A percentile compares a stretch with the other conserved stretches of the same genome.
These are phyloP conservation scores for Eulithis testata DNA, from an alignment of 2,888 invertebrate species.

Conservation along the genomic window DNA sequence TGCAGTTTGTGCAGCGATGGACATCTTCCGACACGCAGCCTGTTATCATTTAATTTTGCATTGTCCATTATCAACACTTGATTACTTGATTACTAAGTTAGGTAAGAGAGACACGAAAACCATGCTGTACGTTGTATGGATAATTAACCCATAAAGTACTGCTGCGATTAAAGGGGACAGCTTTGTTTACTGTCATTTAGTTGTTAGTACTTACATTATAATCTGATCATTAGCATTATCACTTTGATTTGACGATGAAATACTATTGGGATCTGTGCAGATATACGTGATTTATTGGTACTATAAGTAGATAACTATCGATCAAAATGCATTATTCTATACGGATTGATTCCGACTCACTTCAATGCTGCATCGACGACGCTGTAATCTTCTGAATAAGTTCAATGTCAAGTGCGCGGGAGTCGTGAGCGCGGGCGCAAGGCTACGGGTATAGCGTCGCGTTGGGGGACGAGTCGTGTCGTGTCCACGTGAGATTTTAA, in stretches of 20 bases:
- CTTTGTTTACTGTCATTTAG: slow-evolving; percentile 15
- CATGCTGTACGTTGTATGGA: slow-evolving; percentile 16
- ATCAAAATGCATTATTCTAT: slow-evolving; percentile 1
- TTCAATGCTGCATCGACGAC: slow-evolving; percentile 41
- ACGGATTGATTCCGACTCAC: neutral
- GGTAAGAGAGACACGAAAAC: slow-evolving; percentile 24
- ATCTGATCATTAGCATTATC: slow-evolving; percentile 3
- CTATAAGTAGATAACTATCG: neutral
- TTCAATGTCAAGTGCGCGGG: slow-evolving; percentile 58
- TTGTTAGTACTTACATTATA: neutral
- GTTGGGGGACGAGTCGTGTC: slow-evolving; percentile 50
- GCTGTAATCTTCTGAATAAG: slow-evolving; percentile 49
- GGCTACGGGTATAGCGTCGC: slow-evolving; percentile 38
- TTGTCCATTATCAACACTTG: slow-evolving; percentile 30
- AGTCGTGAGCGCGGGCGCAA: slow-evolving; percentile 34
- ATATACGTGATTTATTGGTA: neutral
- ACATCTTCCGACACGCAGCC: slow-evolving; percentile 53
- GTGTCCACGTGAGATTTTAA: slow-evolving; percentile 49
- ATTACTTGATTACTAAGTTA: slow-evolving; percentile 24
- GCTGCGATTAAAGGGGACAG: slow-evolving; percentile 8
- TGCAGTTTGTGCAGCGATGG: slow-evolving; percentile 49
- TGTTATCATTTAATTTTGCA: slow-evolving; percentile 36
- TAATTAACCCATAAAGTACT: slow-evolving; percentile 12
- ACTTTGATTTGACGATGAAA: neutral
- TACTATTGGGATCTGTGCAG: neutral